These are phyloP conservation scores for Dasyprocta punctata DNA, from an alignment of 2,113 vertebrate genomes.

Conservation along the genomic window DNA sequence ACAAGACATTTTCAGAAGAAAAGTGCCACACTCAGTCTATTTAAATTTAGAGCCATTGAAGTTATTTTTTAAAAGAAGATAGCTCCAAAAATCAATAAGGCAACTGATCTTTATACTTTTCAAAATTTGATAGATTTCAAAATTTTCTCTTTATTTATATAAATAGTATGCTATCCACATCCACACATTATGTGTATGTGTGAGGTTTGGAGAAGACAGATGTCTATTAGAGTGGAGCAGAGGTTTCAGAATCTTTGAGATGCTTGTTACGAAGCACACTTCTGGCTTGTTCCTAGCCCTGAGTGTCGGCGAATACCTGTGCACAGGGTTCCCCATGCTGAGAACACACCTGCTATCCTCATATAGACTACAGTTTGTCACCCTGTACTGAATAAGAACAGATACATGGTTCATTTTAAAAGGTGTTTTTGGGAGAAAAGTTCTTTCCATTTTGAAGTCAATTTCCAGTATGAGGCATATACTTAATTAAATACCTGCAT, in stretches of 20 bases:
- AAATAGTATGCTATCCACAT: background rate
- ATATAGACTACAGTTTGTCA: no score
- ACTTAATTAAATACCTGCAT: slow-evolving; percentile 17
- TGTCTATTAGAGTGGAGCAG: background rate
- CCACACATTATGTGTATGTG: no score
- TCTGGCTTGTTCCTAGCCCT: background rate
- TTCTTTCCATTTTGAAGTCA: background rate
- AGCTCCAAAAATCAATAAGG: background rate
- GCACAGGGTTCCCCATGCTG: rapidly evolving
- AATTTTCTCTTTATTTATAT: background rate
- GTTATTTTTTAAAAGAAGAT: background rate
- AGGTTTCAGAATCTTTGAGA: background rate
- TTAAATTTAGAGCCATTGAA: background rate
- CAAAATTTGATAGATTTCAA: background rate
- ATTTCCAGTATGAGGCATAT: background rate
- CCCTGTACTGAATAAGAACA: rapidly evolving
- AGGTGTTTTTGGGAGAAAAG: background rate
- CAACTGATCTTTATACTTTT: background rate
- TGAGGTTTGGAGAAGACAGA: background rate
- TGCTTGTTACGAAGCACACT: no score
- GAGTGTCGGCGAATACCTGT: rapidly evolving
- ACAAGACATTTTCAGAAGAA: background rate
- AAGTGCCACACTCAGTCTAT: background rate
- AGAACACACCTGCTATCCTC: background rate
- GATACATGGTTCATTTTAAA: background rate